These are phyloP conservation scores for Limulus polyphemus DNA, from an alignment of 2,888 invertebrate species.

Conservation along the genomic window DNA sequence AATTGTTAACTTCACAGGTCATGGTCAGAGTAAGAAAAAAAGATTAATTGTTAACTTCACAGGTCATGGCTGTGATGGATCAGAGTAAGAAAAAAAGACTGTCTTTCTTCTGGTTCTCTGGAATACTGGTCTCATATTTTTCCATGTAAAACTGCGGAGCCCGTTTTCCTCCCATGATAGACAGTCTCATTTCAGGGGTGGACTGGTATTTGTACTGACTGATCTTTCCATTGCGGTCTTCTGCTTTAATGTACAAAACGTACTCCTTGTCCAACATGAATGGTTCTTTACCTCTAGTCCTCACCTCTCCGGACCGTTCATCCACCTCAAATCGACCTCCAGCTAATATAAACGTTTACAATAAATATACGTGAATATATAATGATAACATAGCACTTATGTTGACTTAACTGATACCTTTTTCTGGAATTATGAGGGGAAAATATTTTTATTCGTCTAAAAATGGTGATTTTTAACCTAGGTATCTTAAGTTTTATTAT, in stretches of 20 bases:
- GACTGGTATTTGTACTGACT: slow-evolving; percentile 78
- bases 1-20: too few species aligned
- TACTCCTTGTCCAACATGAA: slow-evolving; percentile 93
- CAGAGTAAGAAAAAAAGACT: too few species aligned
- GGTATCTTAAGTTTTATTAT: too few species aligned
- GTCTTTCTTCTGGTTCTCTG: slow-evolving; percentile 91
- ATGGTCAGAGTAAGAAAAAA: too few species aligned
- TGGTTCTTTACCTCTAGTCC: slow-evolving; percentile 76
- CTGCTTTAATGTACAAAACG: slow-evolving; percentile 86
- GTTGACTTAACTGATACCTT: too few species aligned
- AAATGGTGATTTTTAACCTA: too few species aligned
- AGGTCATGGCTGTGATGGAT: too few species aligned
- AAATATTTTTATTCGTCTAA: too few species aligned
- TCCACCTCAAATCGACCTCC: slow-evolving; percentile 66
- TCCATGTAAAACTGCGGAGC: slow-evolving; percentile 95
- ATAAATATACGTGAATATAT: too few species aligned
- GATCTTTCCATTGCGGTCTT: slow-evolving; percentile 82
- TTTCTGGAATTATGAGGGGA: too few species aligned
- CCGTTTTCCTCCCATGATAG: slow-evolving; percentile 87
- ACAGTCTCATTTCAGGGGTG: slow-evolving; percentile 76
- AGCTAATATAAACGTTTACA: slow-evolving; percentile 33
- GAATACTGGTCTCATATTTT: slow-evolving; percentile 84
- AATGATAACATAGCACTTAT: too few species aligned
- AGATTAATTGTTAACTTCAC: too few species aligned
- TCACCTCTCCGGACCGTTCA: slow-evolving; percentile 77